phyloP scores from a whole-genome alignment of 2,797 vertebrate species.

The Danio kyathit region DNA sequence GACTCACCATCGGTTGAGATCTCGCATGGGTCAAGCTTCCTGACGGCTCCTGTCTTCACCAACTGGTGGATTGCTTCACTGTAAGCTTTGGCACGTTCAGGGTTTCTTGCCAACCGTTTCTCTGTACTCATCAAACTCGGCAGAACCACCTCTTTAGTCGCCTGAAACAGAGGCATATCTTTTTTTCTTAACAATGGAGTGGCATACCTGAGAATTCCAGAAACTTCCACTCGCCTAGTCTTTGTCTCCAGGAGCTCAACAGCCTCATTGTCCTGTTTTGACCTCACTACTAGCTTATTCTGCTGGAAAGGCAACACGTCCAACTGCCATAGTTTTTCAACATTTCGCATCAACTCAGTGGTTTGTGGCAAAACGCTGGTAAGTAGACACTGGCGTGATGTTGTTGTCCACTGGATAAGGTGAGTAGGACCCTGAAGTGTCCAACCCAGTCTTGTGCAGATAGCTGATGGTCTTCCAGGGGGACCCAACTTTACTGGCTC shows the following conservation, averaged over 20 bases:
- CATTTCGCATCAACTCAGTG: constrained; percentile 1
- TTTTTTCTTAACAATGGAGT: not conserved
- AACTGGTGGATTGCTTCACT: not conserved
- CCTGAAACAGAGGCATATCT: not conserved
- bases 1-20: not conserved
- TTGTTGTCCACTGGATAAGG: not conserved
- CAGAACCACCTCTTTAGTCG: constrained; percentile 34
- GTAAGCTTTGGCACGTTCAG: not conserved
- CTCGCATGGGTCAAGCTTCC: not conserved
- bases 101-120: not conserved
- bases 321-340: constrained; percentile 11
- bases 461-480: not conserved
- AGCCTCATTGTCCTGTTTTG: not conserved
- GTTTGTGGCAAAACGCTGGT: not conserved
- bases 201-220: not conserved
- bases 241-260: not conserved
- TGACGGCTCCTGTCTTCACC: not conserved
- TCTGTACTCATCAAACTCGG: not conserved
- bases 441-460: not conserved
- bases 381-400: not conserved
- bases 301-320: not conserved
- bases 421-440: constrained; percentile 14
- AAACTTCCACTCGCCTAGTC: not conserved
- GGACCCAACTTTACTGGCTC: constrained; percentile 5
- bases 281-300: not conserved